A percentile compares a stretch with the other conserved stretches of the same genome.
phyloP scores from a whole-genome alignment of 2,113 vertebrate species.

The Bubo bubo region DNA sequence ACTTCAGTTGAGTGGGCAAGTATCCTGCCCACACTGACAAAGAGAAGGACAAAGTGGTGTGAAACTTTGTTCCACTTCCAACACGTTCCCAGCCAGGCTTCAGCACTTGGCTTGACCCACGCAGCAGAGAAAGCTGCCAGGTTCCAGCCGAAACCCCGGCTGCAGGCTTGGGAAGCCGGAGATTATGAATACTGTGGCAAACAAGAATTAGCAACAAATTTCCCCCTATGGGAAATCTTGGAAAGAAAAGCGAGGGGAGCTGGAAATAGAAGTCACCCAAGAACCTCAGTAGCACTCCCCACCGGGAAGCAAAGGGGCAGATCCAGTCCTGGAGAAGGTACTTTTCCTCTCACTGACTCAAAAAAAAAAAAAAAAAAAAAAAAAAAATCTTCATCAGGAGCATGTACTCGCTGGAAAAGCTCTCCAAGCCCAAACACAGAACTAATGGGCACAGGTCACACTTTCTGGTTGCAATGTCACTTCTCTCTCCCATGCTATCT shows the following conservation, averaged over 20 bases:
- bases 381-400: not conserved
- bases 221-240: not conserved
- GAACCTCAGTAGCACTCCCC: not conserved
- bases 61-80: constrained; percentile 1
- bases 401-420: not conserved
- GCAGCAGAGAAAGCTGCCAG: not conserved
- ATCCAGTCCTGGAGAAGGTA: not conserved
- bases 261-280: not conserved
- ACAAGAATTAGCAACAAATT: not conserved
- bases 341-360: not conserved
- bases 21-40: not conserved
- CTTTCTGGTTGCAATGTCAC: not conserved
- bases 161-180: not conserved
- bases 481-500: not conserved
- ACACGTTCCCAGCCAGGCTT: not conserved
- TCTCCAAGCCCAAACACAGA: not conserved
- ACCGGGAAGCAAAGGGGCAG: not conserved
- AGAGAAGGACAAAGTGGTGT: not conserved
- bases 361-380: not conserved
- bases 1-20: not conserved
- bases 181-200: not conserved
- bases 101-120: not conserved
- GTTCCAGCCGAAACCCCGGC: not conserved
- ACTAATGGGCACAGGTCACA: not conserved
- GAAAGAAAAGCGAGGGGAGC: not conserved